Conservation (phyloP, 2,113 vertebrate genomes). For the Nothoprocta perdicaria region DNA sequence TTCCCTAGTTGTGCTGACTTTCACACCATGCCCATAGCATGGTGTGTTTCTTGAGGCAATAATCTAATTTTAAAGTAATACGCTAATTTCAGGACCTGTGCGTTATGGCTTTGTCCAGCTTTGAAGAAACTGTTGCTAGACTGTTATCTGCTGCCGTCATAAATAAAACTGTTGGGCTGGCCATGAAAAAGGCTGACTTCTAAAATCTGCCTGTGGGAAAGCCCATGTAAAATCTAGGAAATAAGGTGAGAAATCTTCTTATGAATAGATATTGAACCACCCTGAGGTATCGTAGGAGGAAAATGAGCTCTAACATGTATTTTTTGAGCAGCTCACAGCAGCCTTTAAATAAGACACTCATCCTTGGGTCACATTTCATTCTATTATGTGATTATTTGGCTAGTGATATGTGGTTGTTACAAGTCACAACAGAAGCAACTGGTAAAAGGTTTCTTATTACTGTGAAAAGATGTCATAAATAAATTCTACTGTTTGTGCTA, state of each 20-base stretch:
- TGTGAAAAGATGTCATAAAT: not conserved
- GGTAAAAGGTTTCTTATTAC: not conserved
- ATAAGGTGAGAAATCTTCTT: not conserved
- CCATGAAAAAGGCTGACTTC: not conserved
- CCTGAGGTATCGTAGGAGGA: not conserved
- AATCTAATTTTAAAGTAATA: not conserved
- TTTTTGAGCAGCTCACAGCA: not conserved
- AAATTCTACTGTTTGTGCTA: not conserved
- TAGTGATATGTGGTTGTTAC: not conserved
- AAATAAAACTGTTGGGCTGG: not conserved
- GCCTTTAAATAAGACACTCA: not conserved
- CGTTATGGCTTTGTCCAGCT: not conserved
- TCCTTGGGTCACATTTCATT: not conserved
- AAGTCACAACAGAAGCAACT: not conserved
- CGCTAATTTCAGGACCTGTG: not conserved
- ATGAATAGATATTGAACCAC: not conserved
- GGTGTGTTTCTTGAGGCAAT: not conserved
- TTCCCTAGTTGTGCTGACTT: not conserved
- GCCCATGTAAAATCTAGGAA: not conserved
- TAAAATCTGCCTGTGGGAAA: not conserved
- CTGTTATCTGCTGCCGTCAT: not conserved
- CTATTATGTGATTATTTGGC: not conserved
- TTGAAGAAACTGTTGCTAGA: not conserved
- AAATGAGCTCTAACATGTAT: constrained; percentile 4
- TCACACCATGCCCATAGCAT: not conserved